Conservation (phyloP, 2,113 vertebrate species). For the Macquaria australasica region DNA sequence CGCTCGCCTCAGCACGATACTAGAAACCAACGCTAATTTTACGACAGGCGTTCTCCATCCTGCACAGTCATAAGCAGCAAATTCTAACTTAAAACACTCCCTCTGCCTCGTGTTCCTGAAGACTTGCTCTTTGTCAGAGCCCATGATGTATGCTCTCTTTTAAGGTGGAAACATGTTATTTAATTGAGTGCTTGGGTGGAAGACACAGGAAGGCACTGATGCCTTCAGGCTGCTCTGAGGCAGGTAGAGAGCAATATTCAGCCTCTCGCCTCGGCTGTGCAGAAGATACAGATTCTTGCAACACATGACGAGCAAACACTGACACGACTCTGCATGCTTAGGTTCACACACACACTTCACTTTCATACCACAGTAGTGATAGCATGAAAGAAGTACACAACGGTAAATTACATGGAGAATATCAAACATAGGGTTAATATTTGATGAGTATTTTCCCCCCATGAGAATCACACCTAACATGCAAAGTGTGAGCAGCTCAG, state of each 20-base stretch:
- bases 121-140: neutral
- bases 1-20: constrained; percentile 23
- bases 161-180: constrained; percentile 15
- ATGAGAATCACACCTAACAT: constrained; percentile 26
- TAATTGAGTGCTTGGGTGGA: constrained; percentile 17
- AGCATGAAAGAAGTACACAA: neutral
- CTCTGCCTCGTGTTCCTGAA: constrained; percentile 9
- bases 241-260: constrained; percentile 12
- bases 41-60: constrained; percentile 26
- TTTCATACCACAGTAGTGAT: constrained; percentile 7
- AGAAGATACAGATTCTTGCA: constrained; percentile 19
- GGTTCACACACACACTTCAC: neutral
- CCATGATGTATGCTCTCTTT: neutral
- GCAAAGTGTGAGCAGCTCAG: neutral
- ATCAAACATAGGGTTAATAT: constrained; percentile 48
- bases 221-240: constrained; percentile 38
- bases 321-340: constrained; percentile 26
- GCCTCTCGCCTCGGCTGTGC: neutral
- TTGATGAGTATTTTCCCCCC: constrained; percentile 26
- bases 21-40: constrained; percentile 42
- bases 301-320: constrained; percentile 10
- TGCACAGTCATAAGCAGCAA: neutral
- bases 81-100: neutral
- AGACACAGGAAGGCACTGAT: constrained; percentile 20
- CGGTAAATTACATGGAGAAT: constrained; percentile 19